Percentiles rank a stretch among this genome's conserved stretches.
Evolutionary conservation across 2,113 vertebrate genomes (phyloP).

Genomic region (Lichenostomus cassidix): DNA sequence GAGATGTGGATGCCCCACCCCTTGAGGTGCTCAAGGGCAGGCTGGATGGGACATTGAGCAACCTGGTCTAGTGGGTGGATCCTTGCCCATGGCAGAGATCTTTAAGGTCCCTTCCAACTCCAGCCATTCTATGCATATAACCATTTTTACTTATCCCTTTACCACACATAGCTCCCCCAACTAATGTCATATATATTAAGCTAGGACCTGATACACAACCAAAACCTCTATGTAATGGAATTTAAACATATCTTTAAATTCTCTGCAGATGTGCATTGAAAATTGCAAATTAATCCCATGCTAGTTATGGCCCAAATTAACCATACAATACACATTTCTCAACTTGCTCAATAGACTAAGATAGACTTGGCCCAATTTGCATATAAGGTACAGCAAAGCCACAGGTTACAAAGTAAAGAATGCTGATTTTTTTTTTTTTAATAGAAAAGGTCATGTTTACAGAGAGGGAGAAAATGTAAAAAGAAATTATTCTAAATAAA

Average conservation of each 20-base stretch:
- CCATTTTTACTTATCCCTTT: background rate
- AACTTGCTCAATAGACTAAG: background rate
- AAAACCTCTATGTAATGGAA: background rate
- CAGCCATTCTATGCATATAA: background rate
- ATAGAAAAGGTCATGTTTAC: background rate
- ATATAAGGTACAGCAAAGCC: background rate
- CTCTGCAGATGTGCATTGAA: background rate
- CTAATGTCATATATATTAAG: background rate
- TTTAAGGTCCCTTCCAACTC: background rate
- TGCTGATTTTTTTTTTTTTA: background rate
- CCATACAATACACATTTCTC: background rate
- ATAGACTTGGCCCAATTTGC: background rate
- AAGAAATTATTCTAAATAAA: background rate
- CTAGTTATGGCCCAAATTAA: background rate
- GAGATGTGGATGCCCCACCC: background rate
- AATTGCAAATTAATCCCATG: background rate
- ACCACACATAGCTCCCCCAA: background rate
- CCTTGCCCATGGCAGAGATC: background rate
- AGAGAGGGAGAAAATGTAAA: background rate
- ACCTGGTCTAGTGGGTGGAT: background rate
- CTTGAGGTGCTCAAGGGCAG: background rate
- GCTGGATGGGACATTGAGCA: background rate
- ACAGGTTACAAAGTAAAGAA: background rate
- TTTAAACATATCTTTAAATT: background rate
- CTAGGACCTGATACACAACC: background rate